A percentile compares a stretch with the other conserved stretches of the same genome.
Conservation (phyloP, 2,113 vertebrate genomes). For the Atrichornis clamosus region DNA sequence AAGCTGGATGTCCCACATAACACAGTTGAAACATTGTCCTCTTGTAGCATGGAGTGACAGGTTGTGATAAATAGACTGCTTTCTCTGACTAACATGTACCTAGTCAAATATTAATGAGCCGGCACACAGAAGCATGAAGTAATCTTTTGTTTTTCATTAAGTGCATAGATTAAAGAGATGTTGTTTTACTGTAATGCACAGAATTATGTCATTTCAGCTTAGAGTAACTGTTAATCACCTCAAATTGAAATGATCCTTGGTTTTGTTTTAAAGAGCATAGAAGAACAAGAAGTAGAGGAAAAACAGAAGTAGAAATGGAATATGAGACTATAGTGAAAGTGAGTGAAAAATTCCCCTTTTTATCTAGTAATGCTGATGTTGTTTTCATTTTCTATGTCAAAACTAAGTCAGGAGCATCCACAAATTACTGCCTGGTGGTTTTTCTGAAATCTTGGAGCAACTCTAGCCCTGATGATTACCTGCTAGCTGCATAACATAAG, state of each 20-base stretch:
- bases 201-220: slow-evolving; percentile 65
- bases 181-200: slow-evolving; percentile 61
- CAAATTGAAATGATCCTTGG: slow-evolving; percentile 71
- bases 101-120: slow-evolving; percentile 27
- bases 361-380: slow-evolving; percentile 69
- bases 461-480: slow-evolving; percentile 16
- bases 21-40: not conserved
- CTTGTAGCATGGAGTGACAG: not conserved
- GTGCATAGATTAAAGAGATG: slow-evolving; percentile 44
- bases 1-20: not conserved
- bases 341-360: slow-evolving; percentile 73
- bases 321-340: slow-evolving; percentile 75
- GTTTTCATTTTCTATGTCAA: slow-evolving; percentile 65
- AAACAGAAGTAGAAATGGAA: slow-evolving; percentile 75
- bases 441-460: slow-evolving; percentile 15
- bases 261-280: slow-evolving; percentile 77
- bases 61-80: slow-evolving; percentile 14
- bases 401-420: slow-evolving; percentile 36
- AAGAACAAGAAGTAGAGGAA: slow-evolving; percentile 76
- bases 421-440: slow-evolving; percentile 43
- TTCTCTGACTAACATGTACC: not conserved
- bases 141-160: slow-evolving; percentile 48
- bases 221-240: slow-evolving; percentile 59
- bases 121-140: slow-evolving; percentile 29
- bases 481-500: slow-evolving; percentile 30